A percentile compares a stretch with the other conserved stretches of the same genome.
phyloP scores from a whole-genome alignment of 2,797 vertebrate genomes.

The Thaleichthys pacificus region DNA sequence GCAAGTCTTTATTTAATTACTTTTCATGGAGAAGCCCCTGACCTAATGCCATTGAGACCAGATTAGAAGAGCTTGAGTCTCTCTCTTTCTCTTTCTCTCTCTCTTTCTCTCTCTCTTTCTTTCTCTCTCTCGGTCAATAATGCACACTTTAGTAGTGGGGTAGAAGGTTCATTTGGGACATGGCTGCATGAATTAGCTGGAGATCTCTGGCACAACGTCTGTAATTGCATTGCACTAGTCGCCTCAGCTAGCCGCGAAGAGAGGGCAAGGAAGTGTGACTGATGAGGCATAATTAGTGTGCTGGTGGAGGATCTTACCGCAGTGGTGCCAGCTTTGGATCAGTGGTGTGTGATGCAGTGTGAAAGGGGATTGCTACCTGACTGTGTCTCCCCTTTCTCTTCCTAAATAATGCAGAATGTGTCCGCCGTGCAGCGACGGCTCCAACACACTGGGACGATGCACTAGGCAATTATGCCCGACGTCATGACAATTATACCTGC shows the following conservation, averaged over 20 bases:
- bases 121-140: conserved; percentile 11
- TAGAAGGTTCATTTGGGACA: conserved; percentile 18
- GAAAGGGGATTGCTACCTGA: conserved; percentile 50
- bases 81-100: neutral
- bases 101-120: conserved; percentile 29
- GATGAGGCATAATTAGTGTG: conserved; percentile 56
- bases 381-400: conserved; percentile 42
- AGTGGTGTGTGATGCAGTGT: conserved; percentile 51
- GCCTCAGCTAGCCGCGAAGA: neutral
- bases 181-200: conserved; percentile 28
- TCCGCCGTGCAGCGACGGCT: conserved; percentile 55
- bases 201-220: conserved; percentile 23
- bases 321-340: conserved; percentile 36
- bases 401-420: conserved; percentile 75
- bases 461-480: conserved; percentile 64
- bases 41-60: conserved; percentile 1
- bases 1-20: conserved; percentile 4
- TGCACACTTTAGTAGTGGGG: conserved; percentile 10
- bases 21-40: neutral
- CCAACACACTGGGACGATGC: conserved; percentile 69
- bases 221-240: conserved; percentile 43
- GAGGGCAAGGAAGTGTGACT: conserved; percentile 38
- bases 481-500: conserved; percentile 62
- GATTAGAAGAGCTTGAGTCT: neutral
- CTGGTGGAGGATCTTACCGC: conserved; percentile 30